Base-by-base conservation (phyloP, 2,888 invertebrate genomes). In the Nyleta sp. region DNA sequence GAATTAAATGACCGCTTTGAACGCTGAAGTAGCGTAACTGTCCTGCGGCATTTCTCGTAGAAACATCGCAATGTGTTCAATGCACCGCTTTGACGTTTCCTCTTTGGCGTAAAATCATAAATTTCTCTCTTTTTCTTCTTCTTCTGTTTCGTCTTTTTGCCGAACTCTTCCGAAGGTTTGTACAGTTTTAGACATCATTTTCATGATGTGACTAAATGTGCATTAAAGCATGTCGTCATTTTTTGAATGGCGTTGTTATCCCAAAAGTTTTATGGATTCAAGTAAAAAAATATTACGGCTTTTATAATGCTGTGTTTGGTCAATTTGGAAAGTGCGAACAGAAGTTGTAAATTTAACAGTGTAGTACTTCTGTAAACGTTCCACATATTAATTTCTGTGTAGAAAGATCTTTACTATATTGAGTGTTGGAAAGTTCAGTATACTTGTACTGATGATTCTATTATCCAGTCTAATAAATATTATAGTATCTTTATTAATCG, bases 161-260 rank as follows among this genome's bases (percentile, higher is more conserved):
- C 65, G 64, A 78, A 68, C 77, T 75, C 80, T 74, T 67, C 80
- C 48, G 64, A 78, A 55, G 73, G 76, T 83, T 81, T 81, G 79
- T 79, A 74, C 62, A 67, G 24, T 24, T 24, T 24, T 7, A n/a
- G n/a, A n/a, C n/a, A n/a, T 42, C 11, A 31, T 35, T 46, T 20
- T 52, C 53, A 28, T 31, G 17, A 70, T 40, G 20, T 22, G 20
- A 10, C 40, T 31, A 18, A 60, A 52, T 28, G 24, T 40, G 24
- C 40, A 11, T 68, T 31, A 35, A 42, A 52, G 53, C 53, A 38
- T 42, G 24, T 38, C 46, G 46, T 17, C 15, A 24, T 17, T 52
- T 40, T 33, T 42, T 28, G n/a, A 35, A 35, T 11, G 24, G 7
- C 7, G 4, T 24, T 7, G 24, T 7, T 7, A 24, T 24, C 3